These are phyloP conservation scores for Lamellibrachia columna DNA, from an alignment of 2,888 invertebrate species.

Conservation along the genomic window DNA sequence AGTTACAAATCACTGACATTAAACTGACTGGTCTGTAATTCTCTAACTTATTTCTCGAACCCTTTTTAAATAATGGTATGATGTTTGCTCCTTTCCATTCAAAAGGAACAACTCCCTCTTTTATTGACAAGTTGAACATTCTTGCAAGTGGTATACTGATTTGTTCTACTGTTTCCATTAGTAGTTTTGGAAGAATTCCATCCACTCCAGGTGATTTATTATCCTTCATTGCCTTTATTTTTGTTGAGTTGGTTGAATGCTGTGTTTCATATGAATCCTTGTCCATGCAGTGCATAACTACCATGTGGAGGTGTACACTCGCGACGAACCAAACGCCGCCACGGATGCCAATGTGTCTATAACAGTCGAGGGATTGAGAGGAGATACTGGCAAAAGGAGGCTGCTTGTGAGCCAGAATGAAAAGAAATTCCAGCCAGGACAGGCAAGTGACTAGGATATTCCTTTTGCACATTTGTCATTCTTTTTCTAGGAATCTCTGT, in stretches of 20 bases:
- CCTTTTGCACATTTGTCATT: not conserved
- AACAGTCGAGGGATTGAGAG: conserved; percentile 55
- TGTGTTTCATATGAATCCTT: not conserved
- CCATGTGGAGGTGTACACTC: conserved; percentile 58
- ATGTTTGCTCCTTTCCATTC: too few relatives aligned
- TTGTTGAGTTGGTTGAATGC: not conserved
- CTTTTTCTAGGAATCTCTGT: not conserved
- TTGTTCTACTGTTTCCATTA: too few relatives aligned
- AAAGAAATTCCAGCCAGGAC: conserved; percentile 50
- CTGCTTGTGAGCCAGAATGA: conserved; percentile 37
- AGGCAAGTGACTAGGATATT: conserved; percentile 33
- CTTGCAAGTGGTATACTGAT: too few relatives aligned
- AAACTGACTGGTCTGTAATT: too few relatives aligned
- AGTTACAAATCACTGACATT: too few relatives aligned
- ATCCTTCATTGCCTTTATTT: too few relatives aligned
- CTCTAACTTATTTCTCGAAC: too few relatives aligned
- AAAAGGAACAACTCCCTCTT: too few relatives aligned
- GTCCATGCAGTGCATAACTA: conserved; percentile 53
- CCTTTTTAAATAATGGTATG: too few relatives aligned
- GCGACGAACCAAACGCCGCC: conserved; percentile 50
- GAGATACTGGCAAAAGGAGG: conserved; percentile 53
- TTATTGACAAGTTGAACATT: too few relatives aligned
- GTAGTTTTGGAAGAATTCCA: too few relatives aligned
- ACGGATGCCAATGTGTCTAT: conserved; percentile 53
- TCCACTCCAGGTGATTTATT: too few relatives aligned